phyloP scores from a whole-genome alignment of 2,797 vertebrate genomes.

The Pempheris klunzingeri region DNA sequence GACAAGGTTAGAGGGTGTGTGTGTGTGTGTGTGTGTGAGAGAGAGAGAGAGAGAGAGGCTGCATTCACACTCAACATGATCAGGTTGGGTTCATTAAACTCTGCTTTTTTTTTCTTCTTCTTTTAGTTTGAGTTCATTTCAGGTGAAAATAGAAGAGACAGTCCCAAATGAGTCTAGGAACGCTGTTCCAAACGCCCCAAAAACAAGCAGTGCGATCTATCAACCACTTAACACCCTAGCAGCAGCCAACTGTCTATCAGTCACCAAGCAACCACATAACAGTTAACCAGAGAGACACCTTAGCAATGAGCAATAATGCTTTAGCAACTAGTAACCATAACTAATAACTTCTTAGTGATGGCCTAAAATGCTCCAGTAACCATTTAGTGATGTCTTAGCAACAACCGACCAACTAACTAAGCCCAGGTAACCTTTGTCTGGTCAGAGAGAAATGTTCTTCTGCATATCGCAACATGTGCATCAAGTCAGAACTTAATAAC shows the following conservation, averaged over 20 bases:
- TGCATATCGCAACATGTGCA: not conserved
- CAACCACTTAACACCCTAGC: not conserved
- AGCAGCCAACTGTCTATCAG: not conserved
- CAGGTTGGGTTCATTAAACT: conserved; percentile 50
- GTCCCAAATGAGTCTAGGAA: not conserved
- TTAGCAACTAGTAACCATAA: too few species aligned
- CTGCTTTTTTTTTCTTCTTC: conserved; percentile 24
- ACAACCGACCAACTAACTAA: not conserved
- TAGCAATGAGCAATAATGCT: too few species aligned
- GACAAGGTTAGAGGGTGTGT: conserved; percentile 71
- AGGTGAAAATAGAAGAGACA: conserved; percentile 18
- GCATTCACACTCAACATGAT: conserved; percentile 48
- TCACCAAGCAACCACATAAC: not conserved
- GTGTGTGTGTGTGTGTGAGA: conserved; percentile 2
- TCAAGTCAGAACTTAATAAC: not conserved
- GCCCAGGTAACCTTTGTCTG: not conserved
- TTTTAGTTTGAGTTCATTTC: conserved; percentile 19
- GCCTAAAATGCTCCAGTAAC: not conserved
- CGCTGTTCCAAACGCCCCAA: not conserved
- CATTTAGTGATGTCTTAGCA: not conserved
- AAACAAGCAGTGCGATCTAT: not conserved
- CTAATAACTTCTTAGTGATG: not conserved
- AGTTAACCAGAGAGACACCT: not conserved
- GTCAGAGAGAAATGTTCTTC: not conserved
- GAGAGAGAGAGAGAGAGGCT: not conserved